These are phyloP conservation scores for Candoia aspera DNA, from an alignment of 2,113 vertebrate genomes.

Conservation along the genomic window DNA sequence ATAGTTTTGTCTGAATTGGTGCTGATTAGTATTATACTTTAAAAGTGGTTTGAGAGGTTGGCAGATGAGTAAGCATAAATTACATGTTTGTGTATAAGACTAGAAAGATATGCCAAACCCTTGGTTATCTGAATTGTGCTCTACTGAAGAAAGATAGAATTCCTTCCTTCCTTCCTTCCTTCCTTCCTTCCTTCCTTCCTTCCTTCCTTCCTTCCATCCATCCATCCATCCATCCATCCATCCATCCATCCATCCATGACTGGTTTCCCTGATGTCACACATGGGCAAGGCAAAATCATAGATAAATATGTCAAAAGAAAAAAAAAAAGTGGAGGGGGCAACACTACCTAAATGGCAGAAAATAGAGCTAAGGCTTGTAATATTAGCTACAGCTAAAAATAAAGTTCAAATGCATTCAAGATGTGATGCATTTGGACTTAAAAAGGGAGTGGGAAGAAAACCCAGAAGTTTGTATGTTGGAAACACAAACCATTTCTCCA, in stretches of 20 bases:
- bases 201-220: not conserved
- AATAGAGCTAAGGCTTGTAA: not conserved
- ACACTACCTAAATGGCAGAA: not conserved
- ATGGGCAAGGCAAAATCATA: not conserved
- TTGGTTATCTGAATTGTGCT: not conserved
- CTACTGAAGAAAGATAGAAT: not conserved
- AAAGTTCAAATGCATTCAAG: not conserved
- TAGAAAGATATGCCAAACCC: not conserved
- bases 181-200: not conserved
- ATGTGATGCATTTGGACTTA: not conserved
- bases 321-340: not conserved
- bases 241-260: accelerated
- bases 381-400: not conserved
- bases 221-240: not conserved
- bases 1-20: not conserved
- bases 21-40: not conserved
- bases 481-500: not conserved
- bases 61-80: not conserved
- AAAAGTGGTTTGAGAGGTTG: not conserved
- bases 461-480: not conserved
- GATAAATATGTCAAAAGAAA: not conserved
- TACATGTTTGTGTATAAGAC: not conserved
- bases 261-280: not conserved
- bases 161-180: not conserved
- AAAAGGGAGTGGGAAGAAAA: too few species aligned